Percentiles rank a stretch among this genome's conserved stretches.
Conservation (phyloP, 2,113 vertebrate species). For the Myxocyprinus asiaticus region DNA sequence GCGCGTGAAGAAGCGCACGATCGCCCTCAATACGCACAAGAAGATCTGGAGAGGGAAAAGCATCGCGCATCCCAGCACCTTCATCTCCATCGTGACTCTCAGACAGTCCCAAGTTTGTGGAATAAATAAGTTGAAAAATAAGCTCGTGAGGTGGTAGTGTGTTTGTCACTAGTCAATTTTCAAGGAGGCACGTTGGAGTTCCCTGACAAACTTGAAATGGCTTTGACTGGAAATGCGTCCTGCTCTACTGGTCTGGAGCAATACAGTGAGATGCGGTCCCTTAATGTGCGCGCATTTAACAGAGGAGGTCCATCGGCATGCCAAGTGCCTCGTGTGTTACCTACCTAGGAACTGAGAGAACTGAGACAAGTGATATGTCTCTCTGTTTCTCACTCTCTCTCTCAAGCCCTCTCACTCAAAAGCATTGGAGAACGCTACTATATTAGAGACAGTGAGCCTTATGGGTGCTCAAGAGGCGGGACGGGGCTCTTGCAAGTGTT, state of each 20-base stretch:
- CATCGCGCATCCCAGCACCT: conserved; percentile 75
- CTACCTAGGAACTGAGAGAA: conserved; percentile 8
- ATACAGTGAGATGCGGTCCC: not conserved
- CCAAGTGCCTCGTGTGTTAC: conserved; percentile 13
- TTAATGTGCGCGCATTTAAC: conserved; percentile 2
- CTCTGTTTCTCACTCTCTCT: not conserved
- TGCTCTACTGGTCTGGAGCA: not conserved
- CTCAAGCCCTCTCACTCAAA: not conserved
- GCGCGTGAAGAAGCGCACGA: conserved; percentile 72
- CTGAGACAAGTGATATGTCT: conserved; percentile 20
- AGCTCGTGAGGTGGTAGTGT: not conserved
- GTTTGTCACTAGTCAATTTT: conserved; percentile 28
- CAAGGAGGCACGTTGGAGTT: conserved; percentile 5
- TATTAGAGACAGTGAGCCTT: not conserved
- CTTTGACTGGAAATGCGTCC: not conserved
- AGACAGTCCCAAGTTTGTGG: not conserved
- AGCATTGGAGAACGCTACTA: not conserved
- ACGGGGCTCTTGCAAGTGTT: conserved; percentile 2
- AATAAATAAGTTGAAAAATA: not conserved
- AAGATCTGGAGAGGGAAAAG: conserved; percentile 79
- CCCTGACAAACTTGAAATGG: not conserved
- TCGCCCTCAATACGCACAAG: conserved; percentile 74
- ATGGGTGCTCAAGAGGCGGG: not conserved
- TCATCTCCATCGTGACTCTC: conserved; percentile 72
- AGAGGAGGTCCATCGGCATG: not conserved